These are phyloP conservation scores for Protodeltote pygarga DNA, from an alignment of 2,888 invertebrate species.

Conservation along the genomic window DNA sequence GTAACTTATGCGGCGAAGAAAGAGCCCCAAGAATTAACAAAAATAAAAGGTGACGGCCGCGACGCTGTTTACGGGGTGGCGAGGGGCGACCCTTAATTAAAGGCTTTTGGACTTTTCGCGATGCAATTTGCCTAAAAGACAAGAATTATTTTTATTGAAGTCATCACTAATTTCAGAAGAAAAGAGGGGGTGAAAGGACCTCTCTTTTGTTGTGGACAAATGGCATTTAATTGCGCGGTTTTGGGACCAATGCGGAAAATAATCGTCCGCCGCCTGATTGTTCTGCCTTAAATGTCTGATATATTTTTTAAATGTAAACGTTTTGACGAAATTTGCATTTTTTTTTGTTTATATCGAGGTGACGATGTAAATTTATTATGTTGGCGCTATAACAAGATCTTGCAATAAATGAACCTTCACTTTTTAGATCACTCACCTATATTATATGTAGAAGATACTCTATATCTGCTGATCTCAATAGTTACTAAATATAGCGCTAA, in stretches of 20 bases:
- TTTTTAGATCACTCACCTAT: too few species aligned
- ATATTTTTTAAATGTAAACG: slow-evolving; percentile 5
- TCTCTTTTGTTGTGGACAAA: slow-evolving; percentile 82
- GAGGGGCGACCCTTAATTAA: slow-evolving; percentile 83
- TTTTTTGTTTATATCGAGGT: too few species aligned
- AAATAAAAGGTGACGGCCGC: slow-evolving; percentile 86
- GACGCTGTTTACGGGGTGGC: slow-evolving; percentile 81
- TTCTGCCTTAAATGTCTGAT: slow-evolving; percentile 15
- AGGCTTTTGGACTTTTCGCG: slow-evolving; percentile 86
- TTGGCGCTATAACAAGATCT: too few species aligned
- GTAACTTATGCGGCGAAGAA: slow-evolving; percentile 87
- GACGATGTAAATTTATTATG: too few species aligned
- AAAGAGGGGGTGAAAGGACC: slow-evolving; percentile 62
- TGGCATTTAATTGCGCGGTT: slow-evolving; percentile 83
- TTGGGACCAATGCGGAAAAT: slow-evolving; percentile 64
- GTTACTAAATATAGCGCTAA: too few species aligned
- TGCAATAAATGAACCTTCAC: too few species aligned
- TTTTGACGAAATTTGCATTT: not conserved
- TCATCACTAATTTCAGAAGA: slow-evolving; percentile 85
- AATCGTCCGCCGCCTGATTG: slow-evolving; percentile 65
- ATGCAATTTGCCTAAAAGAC: slow-evolving; percentile 87
- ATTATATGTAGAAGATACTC: too few species aligned
- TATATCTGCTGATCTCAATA: too few species aligned
- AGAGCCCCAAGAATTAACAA: slow-evolving; percentile 84
- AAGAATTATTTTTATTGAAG: slow-evolving; percentile 88